Percentiles rank a stretch among this genome's conserved stretches.
Evolutionary conservation across 1,140 invertebrate species (phyloP).

Genomic region (Platyura marginata): DNA sequence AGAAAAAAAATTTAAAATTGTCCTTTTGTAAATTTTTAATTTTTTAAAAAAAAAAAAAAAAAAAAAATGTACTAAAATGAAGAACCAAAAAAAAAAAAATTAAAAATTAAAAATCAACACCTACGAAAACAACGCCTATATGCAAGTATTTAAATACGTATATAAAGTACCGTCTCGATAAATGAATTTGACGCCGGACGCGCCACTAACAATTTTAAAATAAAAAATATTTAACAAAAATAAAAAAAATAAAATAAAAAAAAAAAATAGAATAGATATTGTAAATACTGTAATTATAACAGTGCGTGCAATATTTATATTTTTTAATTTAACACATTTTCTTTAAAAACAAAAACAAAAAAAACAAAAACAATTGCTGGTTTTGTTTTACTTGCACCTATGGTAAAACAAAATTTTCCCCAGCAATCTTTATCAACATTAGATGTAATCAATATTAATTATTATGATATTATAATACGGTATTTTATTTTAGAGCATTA

Average conservation of each 20-base stretch:
- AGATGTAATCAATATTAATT: too few relatives aligned
- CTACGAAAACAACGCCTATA: not conserved
- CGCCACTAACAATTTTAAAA: not conserved
- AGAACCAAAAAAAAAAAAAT: not conserved
- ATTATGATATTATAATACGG: too few relatives aligned
- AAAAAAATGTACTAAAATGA: conserved; percentile 2
- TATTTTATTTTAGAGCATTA: too few relatives aligned
- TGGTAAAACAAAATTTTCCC: too few relatives aligned
- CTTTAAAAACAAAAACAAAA: conserved; percentile 4
- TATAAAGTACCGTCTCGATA: not conserved
- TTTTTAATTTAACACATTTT: not conserved
- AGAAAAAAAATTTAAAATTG: conserved; percentile 12
- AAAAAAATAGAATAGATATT: too few relatives aligned
- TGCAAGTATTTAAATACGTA: not conserved
- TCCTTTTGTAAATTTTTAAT: conserved; percentile 6
- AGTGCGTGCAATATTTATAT: too few relatives aligned
- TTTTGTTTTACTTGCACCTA: too few relatives aligned
- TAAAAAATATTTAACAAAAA: conserved; percentile 4
- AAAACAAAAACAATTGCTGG: conserved; percentile 9
- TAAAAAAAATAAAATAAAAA: conserved; percentile 2
- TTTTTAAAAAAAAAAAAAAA: not conserved
- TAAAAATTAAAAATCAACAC: conserved; percentile 1
- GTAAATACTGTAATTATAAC: too few relatives aligned
- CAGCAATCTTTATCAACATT: too few relatives aligned
- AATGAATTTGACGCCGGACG: conserved; percentile 1